Evolutionary conservation across 2,113 vertebrate genomes (phyloP).

Genomic region (Podocnemis expansa): DNA sequence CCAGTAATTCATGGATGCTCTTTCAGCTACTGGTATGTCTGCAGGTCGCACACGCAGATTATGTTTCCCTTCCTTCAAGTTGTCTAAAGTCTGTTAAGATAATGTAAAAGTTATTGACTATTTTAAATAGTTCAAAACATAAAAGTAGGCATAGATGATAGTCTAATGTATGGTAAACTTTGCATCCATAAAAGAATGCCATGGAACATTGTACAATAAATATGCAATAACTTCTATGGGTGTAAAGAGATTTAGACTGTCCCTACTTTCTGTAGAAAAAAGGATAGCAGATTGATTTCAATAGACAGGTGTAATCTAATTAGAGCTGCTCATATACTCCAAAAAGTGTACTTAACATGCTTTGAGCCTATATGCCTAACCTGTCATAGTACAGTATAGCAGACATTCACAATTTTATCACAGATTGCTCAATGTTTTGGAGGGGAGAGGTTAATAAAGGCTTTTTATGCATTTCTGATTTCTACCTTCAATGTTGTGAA

Average conservation of each 20-base stretch:
- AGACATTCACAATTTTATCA: not conserved
- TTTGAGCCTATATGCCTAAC: not conserved
- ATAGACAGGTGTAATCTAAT: not conserved
- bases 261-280: not conserved
- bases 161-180: not conserved
- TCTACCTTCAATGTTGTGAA: not conserved
- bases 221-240: not conserved
- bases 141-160: not conserved
- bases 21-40: slow-evolving; percentile 70
- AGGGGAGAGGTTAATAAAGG: not conserved
- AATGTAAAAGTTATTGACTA: slow-evolving; percentile 12
- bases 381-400: not conserved
- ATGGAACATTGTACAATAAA: not conserved
- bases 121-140: not conserved
- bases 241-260: not conserved
- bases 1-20: slow-evolving; percentile 75
- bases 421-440: not conserved
- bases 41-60: slow-evolving; percentile 64
- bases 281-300: not conserved
- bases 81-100: slow-evolving; percentile 71
- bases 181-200: not conserved
- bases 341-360: not conserved
- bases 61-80: slow-evolving; percentile 75
- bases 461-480: not conserved
- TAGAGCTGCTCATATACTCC: not conserved